Evolutionary conservation across 2,888 invertebrate species (phyloP).

Genomic region (Lypha dubia): DNA sequence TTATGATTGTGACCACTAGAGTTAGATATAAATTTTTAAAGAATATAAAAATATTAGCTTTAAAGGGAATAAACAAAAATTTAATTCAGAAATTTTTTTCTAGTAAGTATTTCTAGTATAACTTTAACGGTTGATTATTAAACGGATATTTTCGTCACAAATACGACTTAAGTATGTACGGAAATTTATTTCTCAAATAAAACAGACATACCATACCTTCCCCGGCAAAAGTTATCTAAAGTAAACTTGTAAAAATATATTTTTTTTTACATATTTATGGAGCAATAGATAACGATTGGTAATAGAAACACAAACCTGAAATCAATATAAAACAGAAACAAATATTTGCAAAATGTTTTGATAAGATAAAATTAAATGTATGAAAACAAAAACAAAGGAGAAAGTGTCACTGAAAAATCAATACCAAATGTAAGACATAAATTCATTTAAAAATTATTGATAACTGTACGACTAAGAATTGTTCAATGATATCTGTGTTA

Average conservation of each 20-base stretch:
- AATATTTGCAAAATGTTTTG: slow-evolving; percentile 10
- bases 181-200: background rate
- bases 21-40: too few relatives aligned
- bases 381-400: background rate
- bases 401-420: background rate
- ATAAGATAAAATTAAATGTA: slow-evolving; percentile 34
- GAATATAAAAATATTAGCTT: too few relatives aligned
- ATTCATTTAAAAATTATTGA: background rate
- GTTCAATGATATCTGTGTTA: too few relatives aligned
- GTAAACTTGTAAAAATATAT: background rate
- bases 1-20: too few relatives aligned
- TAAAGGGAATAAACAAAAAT: too few relatives aligned
- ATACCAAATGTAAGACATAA: background rate
- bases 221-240: background rate
- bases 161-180: too few relatives aligned
- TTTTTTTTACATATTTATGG: slow-evolving; percentile 19
- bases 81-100: too few relatives aligned
- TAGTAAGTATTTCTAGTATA: too few relatives aligned
- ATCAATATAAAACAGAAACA: slow-evolving; percentile 14
- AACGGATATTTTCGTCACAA: too few relatives aligned
- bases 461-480: background rate
- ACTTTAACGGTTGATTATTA: too few relatives aligned
- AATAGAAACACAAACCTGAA: background rate
- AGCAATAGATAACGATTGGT: slow-evolving; percentile 24
- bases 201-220: background rate